Evolutionary conservation across 2,113 vertebrate species (phyloP).

Genomic region (Tyrannus savana): DNA sequence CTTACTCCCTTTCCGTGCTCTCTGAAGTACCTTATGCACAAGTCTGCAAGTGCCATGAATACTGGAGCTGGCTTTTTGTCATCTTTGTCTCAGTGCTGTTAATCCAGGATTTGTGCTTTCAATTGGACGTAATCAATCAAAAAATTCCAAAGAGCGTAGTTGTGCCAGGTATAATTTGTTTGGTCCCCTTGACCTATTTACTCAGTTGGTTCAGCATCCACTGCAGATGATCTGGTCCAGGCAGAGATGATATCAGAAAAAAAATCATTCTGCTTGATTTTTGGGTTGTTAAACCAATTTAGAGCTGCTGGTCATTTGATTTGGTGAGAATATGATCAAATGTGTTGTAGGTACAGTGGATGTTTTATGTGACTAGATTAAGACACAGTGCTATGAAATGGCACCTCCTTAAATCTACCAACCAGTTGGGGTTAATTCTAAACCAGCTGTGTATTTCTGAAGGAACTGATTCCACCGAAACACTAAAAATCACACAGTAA

Average conservation of each 20-base stretch:
- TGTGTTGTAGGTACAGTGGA: background rate
- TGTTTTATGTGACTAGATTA: background rate
- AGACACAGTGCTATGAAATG: background rate
- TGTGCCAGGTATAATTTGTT: background rate
- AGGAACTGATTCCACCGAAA: background rate
- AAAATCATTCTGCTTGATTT: background rate
- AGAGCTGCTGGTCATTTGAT: background rate
- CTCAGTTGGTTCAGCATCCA: background rate
- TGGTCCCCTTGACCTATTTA: background rate
- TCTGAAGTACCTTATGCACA: background rate
- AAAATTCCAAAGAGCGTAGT: background rate
- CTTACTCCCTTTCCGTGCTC: background rate
- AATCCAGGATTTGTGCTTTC: background rate
- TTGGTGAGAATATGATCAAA: background rate
- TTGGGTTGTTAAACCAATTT: background rate
- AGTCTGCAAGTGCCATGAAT: background rate
- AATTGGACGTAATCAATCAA: accelerated
- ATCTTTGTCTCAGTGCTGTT: background rate
- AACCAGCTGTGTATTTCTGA: background rate
- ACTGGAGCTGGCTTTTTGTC: background rate
- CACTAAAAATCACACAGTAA: background rate
- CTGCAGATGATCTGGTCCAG: background rate
- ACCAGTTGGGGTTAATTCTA: background rate
- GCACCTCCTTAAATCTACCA: background rate
- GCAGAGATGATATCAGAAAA: background rate